A percentile compares a stretch with the other conserved stretches of the same genome.
These are phyloP conservation scores for Sphenopsis melanotis DNA, from an alignment of 2,797 vertebrate genomes.

Conservation along the genomic window DNA sequence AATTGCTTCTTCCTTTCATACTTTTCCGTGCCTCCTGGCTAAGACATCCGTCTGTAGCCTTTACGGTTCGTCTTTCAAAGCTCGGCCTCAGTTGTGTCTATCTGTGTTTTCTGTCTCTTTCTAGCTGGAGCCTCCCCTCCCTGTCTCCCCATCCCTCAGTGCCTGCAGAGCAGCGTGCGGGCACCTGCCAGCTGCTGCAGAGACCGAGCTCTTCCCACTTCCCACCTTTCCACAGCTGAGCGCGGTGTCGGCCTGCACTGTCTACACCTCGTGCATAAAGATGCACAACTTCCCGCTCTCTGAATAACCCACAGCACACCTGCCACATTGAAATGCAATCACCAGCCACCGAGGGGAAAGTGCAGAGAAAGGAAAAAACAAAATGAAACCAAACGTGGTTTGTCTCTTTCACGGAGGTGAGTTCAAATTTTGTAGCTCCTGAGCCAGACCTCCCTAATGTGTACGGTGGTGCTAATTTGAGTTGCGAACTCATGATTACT, in stretches of 20 bases:
- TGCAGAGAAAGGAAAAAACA: not conserved
- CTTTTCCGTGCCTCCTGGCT: slow-evolving; percentile 32
- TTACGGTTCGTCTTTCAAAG: not conserved
- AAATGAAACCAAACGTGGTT: not conserved
- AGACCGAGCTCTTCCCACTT: not conserved
- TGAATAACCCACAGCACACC: not conserved
- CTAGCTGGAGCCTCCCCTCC: not conserved
- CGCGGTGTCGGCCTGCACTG: rapidly evolving
- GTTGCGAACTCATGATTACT: slow-evolving; percentile 21
- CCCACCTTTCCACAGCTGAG: not conserved
- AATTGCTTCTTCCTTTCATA: slow-evolving; percentile 40
- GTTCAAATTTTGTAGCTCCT: not conserved
- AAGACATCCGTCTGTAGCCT: not conserved
- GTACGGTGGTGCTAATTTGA: slow-evolving; percentile 42
- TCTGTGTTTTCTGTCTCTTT: not conserved
- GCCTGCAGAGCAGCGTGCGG: not conserved
- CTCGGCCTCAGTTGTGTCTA: not conserved
- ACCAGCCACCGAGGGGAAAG: not conserved
- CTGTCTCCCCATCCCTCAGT: not conserved
- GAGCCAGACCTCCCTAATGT: not conserved
- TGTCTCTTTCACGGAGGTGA: not conserved
- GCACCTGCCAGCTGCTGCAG: not conserved
- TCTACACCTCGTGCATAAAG: not conserved
- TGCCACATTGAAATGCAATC: not conserved
- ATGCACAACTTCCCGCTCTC: not conserved